Conservation (phyloP, 2,888 invertebrate species). For the Hydroisotoma schaefferi region DNA sequence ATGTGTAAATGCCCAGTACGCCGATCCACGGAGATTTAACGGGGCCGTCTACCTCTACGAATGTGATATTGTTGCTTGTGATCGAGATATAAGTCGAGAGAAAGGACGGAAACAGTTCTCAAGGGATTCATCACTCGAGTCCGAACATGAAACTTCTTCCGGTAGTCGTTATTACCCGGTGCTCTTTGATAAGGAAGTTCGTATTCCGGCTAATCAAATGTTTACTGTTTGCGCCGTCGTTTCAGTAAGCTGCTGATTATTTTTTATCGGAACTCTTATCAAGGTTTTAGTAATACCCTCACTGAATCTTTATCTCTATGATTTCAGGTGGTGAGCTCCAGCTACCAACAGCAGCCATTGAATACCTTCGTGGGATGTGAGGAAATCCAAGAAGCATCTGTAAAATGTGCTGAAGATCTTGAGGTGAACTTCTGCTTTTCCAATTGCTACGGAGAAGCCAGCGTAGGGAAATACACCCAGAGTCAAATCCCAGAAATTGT, state of each 20-base stretch:
- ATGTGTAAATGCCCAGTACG: conserved; percentile 19
- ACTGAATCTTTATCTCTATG: no score
- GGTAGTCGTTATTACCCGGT: conserved; percentile 32
- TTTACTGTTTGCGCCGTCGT: conserved; percentile 34
- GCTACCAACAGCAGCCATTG: conserved; percentile 26
- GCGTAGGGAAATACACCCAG: conserved; percentile 30
- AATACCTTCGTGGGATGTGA: conserved; percentile 28
- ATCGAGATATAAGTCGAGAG: conserved; percentile 9
- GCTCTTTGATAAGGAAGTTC: conserved; percentile 28
- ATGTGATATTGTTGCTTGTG: conserved; percentile 12
- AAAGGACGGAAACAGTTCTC: conserved; percentile 27
- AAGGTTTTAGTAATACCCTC: neutral
- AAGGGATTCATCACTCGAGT: conserved; percentile 23
- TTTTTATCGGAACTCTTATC: no score
- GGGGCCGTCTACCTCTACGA: conserved; percentile 33
- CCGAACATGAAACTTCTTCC: conserved; percentile 18
- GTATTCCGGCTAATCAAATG: conserved; percentile 22
- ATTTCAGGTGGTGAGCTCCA: conserved; percentile 28
- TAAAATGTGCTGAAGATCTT: conserved; percentile 25
- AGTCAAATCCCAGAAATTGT: conserved; percentile 36
- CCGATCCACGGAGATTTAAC: conserved; percentile 24
- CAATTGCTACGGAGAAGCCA: conserved; percentile 27
- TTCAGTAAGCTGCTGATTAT: conserved; percentile 25
- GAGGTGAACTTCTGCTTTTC: conserved; percentile 29
- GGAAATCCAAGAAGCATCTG: conserved; percentile 18